A percentile compares a stretch with the other conserved stretches of the same genome.
Conservation (phyloP, 2,113 vertebrate species). For the Choloepus hoffmanni region DNA sequence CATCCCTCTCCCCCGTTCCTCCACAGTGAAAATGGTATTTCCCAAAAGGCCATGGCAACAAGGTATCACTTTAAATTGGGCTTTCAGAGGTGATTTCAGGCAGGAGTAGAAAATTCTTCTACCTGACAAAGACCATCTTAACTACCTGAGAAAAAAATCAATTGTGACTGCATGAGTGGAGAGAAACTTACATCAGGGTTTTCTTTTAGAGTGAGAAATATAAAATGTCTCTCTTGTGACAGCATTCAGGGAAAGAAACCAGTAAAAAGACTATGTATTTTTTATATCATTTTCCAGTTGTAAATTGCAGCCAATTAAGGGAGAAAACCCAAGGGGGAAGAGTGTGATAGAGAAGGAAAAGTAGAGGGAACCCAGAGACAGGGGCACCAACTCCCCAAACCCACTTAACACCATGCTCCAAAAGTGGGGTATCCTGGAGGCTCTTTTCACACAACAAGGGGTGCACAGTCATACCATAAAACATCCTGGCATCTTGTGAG, state of each 20-base stretch:
- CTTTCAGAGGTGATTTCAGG: slow-evolving; percentile 50
- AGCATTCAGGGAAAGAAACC: neutral
- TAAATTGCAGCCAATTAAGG: slow-evolving; percentile 61
- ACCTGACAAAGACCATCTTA: slow-evolving; percentile 64
- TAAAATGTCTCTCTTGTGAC: slow-evolving; percentile 22
- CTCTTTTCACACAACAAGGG: neutral
- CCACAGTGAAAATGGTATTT: neutral
- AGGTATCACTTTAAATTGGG: neutral
- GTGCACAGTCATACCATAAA: accelerated
- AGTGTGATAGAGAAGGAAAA: neutral
- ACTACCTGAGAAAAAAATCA: slow-evolving; percentile 64
- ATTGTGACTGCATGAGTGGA: neutral
- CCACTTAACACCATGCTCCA: accelerated
- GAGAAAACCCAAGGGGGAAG: neutral
- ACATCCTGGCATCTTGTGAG: accelerated
- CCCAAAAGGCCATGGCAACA: neutral
- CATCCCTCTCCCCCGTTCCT: neutral
- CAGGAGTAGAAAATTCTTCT: slow-evolving; percentile 43
- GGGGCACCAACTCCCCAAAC: neutral
- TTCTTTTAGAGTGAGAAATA: slow-evolving; percentile 53
- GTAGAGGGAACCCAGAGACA: neutral
- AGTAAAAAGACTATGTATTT: neutral
- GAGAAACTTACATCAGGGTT: slow-evolving; percentile 57
- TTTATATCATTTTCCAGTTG: slow-evolving; percentile 19
- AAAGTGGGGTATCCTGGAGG: neutral